These are phyloP conservation scores for Aphelinus certus DNA, from an alignment of 1,140 invertebrate genomes.

Conservation along the genomic window DNA sequence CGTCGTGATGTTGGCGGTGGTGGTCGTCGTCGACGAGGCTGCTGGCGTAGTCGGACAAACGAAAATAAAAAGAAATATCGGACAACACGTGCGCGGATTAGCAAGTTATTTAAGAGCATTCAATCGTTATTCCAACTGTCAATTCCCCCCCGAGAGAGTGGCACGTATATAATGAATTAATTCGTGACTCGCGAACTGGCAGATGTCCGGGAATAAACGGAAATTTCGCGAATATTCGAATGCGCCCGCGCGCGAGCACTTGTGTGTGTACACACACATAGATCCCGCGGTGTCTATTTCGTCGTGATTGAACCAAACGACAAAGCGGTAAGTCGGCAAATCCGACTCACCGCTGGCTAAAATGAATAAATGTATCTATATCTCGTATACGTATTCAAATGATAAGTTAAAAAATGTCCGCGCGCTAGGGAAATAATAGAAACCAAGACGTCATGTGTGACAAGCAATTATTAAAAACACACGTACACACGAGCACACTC, in stretches of 20 bases:
- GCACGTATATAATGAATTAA: conserved; percentile 7
- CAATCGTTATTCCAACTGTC: conserved; percentile 8
- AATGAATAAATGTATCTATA: conserved; percentile 3
- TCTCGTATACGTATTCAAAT: too few relatives aligned
- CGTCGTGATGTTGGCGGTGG: too few relatives aligned
- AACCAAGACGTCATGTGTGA: conserved; percentile 45
- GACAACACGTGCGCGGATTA: not conserved
- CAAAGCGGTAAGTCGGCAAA: conserved; percentile 44
- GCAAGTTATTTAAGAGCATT: conserved; percentile 25
- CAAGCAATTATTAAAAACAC: conserved; percentile 39
- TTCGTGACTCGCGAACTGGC: too few relatives aligned
- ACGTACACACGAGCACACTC: not conserved
- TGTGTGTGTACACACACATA: too few relatives aligned
- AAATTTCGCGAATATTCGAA: conserved; percentile 41
- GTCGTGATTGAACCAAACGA: conserved; percentile 56
- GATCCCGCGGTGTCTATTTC: conserved; percentile 45
- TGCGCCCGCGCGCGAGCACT: too few relatives aligned
- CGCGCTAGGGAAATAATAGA: conserved; percentile 35
- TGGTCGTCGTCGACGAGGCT: too few relatives aligned
- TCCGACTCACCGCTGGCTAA: conserved; percentile 7
- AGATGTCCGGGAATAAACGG: conserved; percentile 16
- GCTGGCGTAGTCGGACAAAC: too few relatives aligned
- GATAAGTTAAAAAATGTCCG: too few relatives aligned
- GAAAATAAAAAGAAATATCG: too few relatives aligned
- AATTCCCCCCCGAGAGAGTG: conserved; percentile 19